phyloP scores from a whole-genome alignment of 2,113 vertebrate genomes.

The Galbula dea region DNA sequence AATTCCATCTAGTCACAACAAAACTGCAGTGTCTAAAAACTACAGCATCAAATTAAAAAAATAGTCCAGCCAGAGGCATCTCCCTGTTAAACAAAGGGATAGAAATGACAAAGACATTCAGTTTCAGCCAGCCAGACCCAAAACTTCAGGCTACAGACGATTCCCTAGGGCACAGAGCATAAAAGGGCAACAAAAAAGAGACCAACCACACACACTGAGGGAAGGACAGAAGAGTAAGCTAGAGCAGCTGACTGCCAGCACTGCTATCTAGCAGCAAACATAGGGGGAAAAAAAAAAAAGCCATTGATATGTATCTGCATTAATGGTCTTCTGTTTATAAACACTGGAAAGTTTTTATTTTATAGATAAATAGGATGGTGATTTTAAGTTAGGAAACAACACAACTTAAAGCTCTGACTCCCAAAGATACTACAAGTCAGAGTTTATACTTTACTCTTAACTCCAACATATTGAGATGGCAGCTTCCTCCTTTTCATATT shows the following conservation, averaged over 20 bases:
- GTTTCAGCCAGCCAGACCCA: background rate
- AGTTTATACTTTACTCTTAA: background rate
- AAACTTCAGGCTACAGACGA: background rate
- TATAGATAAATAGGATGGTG: constrained; percentile 54
- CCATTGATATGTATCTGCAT: background rate
- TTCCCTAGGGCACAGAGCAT: background rate
- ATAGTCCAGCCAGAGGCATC: background rate
- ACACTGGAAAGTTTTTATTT: constrained; percentile 60
- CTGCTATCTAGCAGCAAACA: background rate
- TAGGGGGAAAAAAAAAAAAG: background rate
- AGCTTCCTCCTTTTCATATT: constrained; percentile 39
- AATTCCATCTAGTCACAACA: background rate
- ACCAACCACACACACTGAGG: background rate
- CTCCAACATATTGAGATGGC: constrained; percentile 3
- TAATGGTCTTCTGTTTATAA: constrained; percentile 39
- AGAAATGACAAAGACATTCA: background rate
- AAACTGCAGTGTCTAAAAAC: background rate
- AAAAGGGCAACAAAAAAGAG: background rate
- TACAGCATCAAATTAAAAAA: background rate
- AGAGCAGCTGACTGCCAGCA: background rate
- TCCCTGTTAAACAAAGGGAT: background rate
- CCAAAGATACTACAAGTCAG: background rate
- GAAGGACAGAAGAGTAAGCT: background rate
- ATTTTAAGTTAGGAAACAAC: constrained; percentile 42
- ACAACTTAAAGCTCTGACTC: constrained; percentile 34